Percentiles rank a stretch among this genome's conserved stretches.
Conservation (phyloP, 2,888 invertebrate genomes). For the Stenodema calcarata region DNA sequence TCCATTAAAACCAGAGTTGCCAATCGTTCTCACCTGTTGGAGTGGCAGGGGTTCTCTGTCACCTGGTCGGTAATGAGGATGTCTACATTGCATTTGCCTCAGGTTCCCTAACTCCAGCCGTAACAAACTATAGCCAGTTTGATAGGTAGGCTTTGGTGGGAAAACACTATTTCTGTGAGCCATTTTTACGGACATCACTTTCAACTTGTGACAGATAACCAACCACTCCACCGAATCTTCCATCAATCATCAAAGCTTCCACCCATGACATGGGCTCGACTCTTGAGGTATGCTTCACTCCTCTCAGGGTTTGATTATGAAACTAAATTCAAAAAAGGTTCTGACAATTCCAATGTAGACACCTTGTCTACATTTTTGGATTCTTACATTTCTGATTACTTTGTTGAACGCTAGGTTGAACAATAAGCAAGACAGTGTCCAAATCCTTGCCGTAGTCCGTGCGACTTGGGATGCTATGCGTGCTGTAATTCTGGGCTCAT, state of each 20-base stretch:
- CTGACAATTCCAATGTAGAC: background rate
- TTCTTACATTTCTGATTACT: too few species aligned
- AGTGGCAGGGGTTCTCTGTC: slow-evolving; percentile 33
- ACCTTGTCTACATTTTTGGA: too few species aligned
- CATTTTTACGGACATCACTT: slow-evolving; percentile 38
- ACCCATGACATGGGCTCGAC: background rate
- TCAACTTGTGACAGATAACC: slow-evolving; percentile 36
- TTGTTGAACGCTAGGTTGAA: too few species aligned
- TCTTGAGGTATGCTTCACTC: slow-evolving; percentile 36
- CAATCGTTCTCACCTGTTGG: slow-evolving; percentile 51
- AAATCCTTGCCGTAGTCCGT: too few species aligned
- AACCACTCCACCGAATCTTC: slow-evolving; percentile 42
- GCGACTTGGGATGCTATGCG: too few species aligned
- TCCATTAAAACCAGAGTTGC: slow-evolving; percentile 54
- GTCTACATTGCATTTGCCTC: slow-evolving; percentile 46
- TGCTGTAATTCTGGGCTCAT: too few species aligned
- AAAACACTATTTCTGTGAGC: slow-evolving; percentile 46
- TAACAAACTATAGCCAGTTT: slow-evolving; percentile 51
- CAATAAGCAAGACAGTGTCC: too few species aligned
- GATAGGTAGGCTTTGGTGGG: slow-evolving; percentile 52
- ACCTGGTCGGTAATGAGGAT: slow-evolving; percentile 45
- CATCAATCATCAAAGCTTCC: slow-evolving; percentile 13
- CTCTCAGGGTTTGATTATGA: background rate
- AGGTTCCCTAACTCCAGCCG: slow-evolving; percentile 31
- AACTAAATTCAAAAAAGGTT: too few species aligned